Percentiles rank a stretch among this genome's conserved stretches.
These are phyloP conservation scores for Orthosia gothica DNA, from an alignment of 2,888 invertebrate genomes.

Conservation along the genomic window DNA sequence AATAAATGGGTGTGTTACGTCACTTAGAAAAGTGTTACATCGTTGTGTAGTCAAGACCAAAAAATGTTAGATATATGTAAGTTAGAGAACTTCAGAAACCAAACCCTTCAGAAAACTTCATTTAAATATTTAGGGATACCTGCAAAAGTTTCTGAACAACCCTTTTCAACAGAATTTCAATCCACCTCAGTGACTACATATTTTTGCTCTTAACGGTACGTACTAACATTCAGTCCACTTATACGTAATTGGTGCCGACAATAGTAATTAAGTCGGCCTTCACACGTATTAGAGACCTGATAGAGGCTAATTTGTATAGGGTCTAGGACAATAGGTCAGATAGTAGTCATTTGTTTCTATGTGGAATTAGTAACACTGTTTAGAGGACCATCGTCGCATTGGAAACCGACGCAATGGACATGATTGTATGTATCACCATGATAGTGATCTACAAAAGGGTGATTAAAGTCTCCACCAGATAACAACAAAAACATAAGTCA, in stretches of 20 bases:
- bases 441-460: no score
- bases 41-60: no score
- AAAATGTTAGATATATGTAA: no score
- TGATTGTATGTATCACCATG: no score
- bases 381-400: background rate
- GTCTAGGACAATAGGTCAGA: slow-evolving; percentile 25
- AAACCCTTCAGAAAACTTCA: no score
- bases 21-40: no score
- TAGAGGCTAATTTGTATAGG: slow-evolving; percentile 35
- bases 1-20: no score
- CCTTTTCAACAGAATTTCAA: background rate
- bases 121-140: no score
- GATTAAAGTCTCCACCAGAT: no score
- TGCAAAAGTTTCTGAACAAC: no score
- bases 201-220: background rate
- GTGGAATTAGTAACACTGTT: background rate
- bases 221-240: slow-evolving; percentile 21
- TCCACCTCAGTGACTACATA: background rate
- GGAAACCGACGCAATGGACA: background rate
- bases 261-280: slow-evolving; percentile 47
- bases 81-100: no score
- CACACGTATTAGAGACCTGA: slow-evolving; percentile 47
- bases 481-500: no score
- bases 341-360: background rate
- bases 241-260: slow-evolving; percentile 35